Evolutionary conservation across 1,140 invertebrate genomes (phyloP), one percentile per base, ranked within the genome.

Genomic region (Latrodectus geometricus): DNA sequence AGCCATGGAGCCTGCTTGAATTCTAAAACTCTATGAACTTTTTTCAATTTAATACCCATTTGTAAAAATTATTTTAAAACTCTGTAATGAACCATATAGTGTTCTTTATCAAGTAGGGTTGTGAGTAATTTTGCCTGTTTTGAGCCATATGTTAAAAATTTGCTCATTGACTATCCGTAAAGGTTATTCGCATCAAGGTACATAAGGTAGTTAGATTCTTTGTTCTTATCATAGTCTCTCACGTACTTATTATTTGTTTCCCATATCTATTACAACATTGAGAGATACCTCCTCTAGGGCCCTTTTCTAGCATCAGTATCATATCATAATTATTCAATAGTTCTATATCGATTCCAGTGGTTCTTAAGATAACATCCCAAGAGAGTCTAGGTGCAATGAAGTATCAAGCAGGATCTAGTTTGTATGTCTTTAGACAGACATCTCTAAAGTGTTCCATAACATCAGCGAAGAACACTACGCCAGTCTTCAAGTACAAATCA

Each of bases 41-140:
- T 92, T 74, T 87, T 91, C 74, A 93, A 72, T 88, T 89, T 89
- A 48, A 93, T 66, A 52, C 92, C 92, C 83, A 90, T 92, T n/a
- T n/a, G n/a, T n/a, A n/a, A n/a, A n/a, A n/a, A n/a, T n/a, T n/a
- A 92, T 90, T 92, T 89, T 54, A 93, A 90, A 89, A 91, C 92
- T 86, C 88, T 83, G 90, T 92, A 92, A 89, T 93, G 92, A 70
- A 93, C 90, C 74, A 91, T 88, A 90, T 92, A 93, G 48, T 91
- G 91, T 85, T 88, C 87, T 76, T 86, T 86, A 35, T 85, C n/a
- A 20, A 66, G 0, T 48, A 88, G 70, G 77, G 48, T 72, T 4
- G 48, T 72, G 0, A 80, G 11, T 69, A 88, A 75, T 75, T 85
- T 88, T 49, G n/a, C 8, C 52, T 70, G 23, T 76, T 80, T 82